phyloP scores from a whole-genome alignment of 2,888 invertebrate species.

The Cylindroiulus punctatus region DNA sequence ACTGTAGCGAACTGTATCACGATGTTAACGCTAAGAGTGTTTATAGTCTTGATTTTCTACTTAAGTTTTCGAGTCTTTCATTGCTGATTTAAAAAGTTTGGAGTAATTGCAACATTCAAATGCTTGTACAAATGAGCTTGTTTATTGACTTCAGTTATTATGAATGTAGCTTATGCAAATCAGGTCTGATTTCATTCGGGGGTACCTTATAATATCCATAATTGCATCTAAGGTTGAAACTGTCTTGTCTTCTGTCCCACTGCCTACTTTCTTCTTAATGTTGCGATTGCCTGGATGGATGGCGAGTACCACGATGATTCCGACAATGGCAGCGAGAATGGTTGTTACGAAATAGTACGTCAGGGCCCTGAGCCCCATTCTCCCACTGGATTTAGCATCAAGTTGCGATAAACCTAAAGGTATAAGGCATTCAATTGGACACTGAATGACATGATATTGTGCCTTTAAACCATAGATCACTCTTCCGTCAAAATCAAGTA shows the following conservation, averaged over 20 bases:
- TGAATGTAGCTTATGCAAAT: too few relatives aligned
- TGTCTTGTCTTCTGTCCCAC: slow-evolving; percentile 62
- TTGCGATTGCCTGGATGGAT: slow-evolving; percentile 75
- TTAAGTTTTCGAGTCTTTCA: too few relatives aligned
- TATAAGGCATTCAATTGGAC: slow-evolving; percentile 57
- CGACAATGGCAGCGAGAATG: slow-evolving; percentile 73
- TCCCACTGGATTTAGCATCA: slow-evolving; percentile 73
- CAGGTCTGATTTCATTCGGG: background rate
- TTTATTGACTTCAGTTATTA: too few relatives aligned
- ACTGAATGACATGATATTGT: background rate
- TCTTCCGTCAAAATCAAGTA: background rate
- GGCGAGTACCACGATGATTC: slow-evolving; percentile 72
- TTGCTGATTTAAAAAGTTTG: too few relatives aligned
- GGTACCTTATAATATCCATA: slow-evolving; percentile 72
- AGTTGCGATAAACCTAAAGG: slow-evolving; percentile 73
- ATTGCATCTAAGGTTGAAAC: slow-evolving; percentile 72
- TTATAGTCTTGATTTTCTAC: background rate
- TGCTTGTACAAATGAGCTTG: too few relatives aligned
- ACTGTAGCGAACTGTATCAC: background rate
- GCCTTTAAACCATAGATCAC: background rate
- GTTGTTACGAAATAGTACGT: slow-evolving; percentile 75
- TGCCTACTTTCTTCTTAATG: slow-evolving; percentile 62
- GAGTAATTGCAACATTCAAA: too few relatives aligned
- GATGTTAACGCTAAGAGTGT: background rate
- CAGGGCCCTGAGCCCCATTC: slow-evolving; percentile 74